phyloP scores from a whole-genome alignment of 2,113 vertebrate genomes.

The Bujurquina vittata region DNA sequence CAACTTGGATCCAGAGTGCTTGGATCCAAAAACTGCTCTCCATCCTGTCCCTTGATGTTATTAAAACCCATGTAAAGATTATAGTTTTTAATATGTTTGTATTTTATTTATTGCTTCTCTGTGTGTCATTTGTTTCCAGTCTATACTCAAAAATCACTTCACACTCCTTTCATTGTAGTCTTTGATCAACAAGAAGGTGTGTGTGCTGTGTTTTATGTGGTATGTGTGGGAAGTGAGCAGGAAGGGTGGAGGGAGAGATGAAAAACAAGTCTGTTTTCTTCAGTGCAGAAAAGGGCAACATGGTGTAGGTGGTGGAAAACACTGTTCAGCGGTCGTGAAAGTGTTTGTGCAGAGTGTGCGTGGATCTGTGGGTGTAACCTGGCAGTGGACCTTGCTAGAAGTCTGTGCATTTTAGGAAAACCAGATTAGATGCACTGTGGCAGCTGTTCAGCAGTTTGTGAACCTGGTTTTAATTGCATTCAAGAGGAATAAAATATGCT shows the following conservation, averaged over 20 bases:
- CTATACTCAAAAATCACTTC: not conserved
- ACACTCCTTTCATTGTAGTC: not conserved
- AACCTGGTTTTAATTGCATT: not conserved
- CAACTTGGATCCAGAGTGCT: not conserved
- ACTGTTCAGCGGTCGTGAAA: not conserved
- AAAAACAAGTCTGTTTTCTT: conserved; percentile 19
- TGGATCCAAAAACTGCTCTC: too few species aligned
- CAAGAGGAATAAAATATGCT: not conserved
- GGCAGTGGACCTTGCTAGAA: not conserved
- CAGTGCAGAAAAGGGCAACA: not conserved
- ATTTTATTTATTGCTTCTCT: not conserved
- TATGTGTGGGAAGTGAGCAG: conserved; percentile 12
- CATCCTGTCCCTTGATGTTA: not conserved
- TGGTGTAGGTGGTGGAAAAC: conserved; percentile 30
- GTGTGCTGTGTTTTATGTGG: not conserved
- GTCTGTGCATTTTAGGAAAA: not conserved
- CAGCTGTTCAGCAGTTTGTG: not conserved
- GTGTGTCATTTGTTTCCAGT: rapidly evolving
- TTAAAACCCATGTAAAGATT: not conserved
- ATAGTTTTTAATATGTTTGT: not conserved
- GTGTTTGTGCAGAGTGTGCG: not conserved
- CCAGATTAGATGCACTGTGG: not conserved
- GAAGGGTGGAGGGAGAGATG: conserved; percentile 23
- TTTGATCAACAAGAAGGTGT: not conserved
- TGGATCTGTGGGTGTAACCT: not conserved